Percentiles rank a stretch among this genome's conserved stretches.
These are phyloP conservation scores for Chelonus formosanus DNA, from an alignment of 2,888 invertebrate species.

Conservation along the genomic window DNA sequence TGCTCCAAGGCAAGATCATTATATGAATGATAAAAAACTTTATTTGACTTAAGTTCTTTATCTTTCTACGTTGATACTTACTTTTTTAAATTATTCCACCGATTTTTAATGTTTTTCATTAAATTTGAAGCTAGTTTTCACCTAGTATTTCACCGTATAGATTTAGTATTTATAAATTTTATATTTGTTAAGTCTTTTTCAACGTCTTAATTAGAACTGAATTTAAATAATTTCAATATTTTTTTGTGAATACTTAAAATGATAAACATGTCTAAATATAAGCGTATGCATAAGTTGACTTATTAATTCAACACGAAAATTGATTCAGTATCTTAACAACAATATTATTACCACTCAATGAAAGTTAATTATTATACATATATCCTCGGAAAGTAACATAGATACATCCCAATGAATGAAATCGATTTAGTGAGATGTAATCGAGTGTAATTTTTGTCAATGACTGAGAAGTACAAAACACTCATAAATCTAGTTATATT, in stretches of 20 bases:
- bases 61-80: slow-evolving; percentile 27
- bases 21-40: slow-evolving; percentile 13
- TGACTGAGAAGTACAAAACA: slow-evolving; percentile 62
- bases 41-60: slow-evolving; percentile 14
- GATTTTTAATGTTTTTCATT: slow-evolving; percentile 10
- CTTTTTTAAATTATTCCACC: slow-evolving; percentile 30
- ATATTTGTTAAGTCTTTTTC: background rate
- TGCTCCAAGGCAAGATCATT: slow-evolving; percentile 7
- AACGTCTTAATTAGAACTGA: background rate
- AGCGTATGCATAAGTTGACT: too few relatives aligned
- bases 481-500: slow-evolving; percentile 52
- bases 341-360: too few relatives aligned
- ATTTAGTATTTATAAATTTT: background rate
- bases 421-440: slow-evolving; percentile 35
- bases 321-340: too few relatives aligned
- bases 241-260: too few relatives aligned
- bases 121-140: background rate
- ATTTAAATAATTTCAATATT: too few relatives aligned
- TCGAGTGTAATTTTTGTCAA: slow-evolving; percentile 56
- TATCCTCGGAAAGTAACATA: slow-evolving; percentile 43
- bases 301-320: too few relatives aligned
- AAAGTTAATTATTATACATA: slow-evolving; percentile 2
- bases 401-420: slow-evolving; percentile 39
- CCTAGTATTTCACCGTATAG: background rate
- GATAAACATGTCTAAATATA: too few relatives aligned